These are phyloP conservation scores for Tolypeutes matacus DNA, from an alignment of 2,797 vertebrate genomes.

Conservation along the genomic window DNA sequence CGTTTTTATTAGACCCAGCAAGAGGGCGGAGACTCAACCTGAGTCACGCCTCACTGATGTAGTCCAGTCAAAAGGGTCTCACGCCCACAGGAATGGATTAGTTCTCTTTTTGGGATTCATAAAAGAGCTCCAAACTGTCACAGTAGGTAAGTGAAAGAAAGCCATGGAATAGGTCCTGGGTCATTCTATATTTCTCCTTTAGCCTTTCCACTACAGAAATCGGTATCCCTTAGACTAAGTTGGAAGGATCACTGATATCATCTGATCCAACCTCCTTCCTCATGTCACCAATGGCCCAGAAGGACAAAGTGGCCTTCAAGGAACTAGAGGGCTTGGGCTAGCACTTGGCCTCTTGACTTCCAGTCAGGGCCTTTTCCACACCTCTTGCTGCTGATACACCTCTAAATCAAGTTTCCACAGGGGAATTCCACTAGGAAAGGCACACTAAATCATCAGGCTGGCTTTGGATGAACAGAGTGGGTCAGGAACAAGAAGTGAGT, in stretches of 20 bases:
- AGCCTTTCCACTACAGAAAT: conserved; percentile 34
- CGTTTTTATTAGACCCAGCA: no score
- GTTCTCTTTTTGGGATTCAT: no score
- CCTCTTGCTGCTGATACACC: not conserved
- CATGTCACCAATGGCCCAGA: not conserved
- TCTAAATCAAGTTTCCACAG: not conserved
- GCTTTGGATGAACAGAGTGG: not conserved
- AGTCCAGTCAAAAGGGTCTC: no score
- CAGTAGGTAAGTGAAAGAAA: conserved; percentile 20
- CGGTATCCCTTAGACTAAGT: not conserved
- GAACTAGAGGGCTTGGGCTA: not conserved
- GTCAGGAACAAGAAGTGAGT: not conserved
- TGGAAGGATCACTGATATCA: not conserved
- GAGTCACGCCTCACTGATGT: no score
- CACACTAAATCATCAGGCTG: not conserved
- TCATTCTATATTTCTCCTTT: conserved; percentile 23
- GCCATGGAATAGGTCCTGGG: not conserved
- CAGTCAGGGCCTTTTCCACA: not conserved
- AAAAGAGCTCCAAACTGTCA: no score
- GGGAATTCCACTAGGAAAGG: not conserved
- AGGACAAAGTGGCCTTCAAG: not conserved
- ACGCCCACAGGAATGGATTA: no score
- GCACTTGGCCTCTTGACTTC: conserved; percentile 15
- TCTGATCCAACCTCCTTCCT: not conserved
- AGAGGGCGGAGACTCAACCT: no score